Conservation (phyloP, 2,113 vertebrate genomes). For the Canis aureus region DNA sequence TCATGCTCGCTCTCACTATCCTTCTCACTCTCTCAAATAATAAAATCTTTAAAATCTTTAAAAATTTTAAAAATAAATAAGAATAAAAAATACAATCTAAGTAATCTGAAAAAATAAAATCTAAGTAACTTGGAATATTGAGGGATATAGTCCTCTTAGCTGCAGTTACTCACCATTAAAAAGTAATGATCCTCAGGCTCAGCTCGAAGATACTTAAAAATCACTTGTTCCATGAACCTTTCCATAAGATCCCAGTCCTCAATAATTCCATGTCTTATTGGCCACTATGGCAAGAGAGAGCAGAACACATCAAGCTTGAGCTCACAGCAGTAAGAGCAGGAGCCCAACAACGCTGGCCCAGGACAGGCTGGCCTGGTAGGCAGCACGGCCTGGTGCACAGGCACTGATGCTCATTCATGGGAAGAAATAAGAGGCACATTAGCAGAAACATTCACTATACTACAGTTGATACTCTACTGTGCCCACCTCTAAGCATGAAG, state of each 20-base stretch:
- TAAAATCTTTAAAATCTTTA: no score
- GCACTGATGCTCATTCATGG: not conserved
- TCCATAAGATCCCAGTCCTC: conserved; percentile 97
- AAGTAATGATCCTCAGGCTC: conserved; percentile 95
- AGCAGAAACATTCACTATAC: accelerated
- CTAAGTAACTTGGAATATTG: not conserved
- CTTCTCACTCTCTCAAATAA: no score
- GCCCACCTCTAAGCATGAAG: not conserved
- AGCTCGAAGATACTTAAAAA: conserved; percentile 94
- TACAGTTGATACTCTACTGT: not conserved
- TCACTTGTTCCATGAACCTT: conserved; percentile 94
- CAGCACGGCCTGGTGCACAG: not conserved
- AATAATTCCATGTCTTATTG: conserved; percentile 90
- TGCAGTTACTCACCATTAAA: conserved; percentile 90
- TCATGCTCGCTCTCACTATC: no score
- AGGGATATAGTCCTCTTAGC: not conserved
- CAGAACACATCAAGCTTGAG: not conserved
- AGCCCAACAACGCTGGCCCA: not conserved
- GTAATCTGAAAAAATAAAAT: not conserved
- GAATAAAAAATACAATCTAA: not conserved
- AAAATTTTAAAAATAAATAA: no score
- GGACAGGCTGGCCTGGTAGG: not conserved
- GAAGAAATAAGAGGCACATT: not conserved
- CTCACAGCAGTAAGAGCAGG: not conserved
- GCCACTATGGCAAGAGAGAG: conserved; percentile 86